Base-by-base conservation (phyloP, 2,113 vertebrate species). In the Paradoxurus hermaphroditus region DNA sequence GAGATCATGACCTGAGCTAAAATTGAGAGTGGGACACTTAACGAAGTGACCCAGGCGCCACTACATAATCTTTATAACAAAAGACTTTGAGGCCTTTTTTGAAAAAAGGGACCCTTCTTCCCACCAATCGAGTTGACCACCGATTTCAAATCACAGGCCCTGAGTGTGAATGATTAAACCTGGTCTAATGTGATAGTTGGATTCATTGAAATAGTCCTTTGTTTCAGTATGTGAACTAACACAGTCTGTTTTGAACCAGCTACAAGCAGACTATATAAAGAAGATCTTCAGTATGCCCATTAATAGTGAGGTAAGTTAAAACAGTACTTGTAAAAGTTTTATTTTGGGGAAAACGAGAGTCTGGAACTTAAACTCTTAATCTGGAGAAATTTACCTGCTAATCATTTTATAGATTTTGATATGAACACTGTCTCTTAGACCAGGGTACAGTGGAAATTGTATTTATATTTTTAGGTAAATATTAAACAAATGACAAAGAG, bases 251-350 rank as follows among this genome's bases (percentile, higher is more conserved):
- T 85, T 63, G 2, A 34, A 86, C 3, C 39, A 96, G 84, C 1
- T 77, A 4, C 39, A 44, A 5, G 3, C 2, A 31, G 0, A 84
- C 3, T 13, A 7, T 0, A 4, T 15, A 31, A 77, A 39, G 70
- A 92, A 39, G 4, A 1, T 31, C 31, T 29, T 92, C 36, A 75
- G 29, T 62, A n/a, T n/a, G n/a, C n/a, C n/a, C n/a, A n/a, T n/a
- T n/a, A n/a, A 0, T 12, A 4, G 0, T 34, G 14, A 92, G 92
- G 96, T 98, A 93, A 97, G 65, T 53, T 59, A 72, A 81, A 95
- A 5, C 18, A 5, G 7, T 65, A 16, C 75, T 92, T 90, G 68
- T 36, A 39, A 41, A 49, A 79, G 23, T 62, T 93, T 73, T 68
- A 53, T 53, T 79, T 95, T 73, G 72, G 31, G 11, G 73, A 49